phyloP scores from a whole-genome alignment of 1,140 invertebrate species.

The Asobara japonica region DNA sequence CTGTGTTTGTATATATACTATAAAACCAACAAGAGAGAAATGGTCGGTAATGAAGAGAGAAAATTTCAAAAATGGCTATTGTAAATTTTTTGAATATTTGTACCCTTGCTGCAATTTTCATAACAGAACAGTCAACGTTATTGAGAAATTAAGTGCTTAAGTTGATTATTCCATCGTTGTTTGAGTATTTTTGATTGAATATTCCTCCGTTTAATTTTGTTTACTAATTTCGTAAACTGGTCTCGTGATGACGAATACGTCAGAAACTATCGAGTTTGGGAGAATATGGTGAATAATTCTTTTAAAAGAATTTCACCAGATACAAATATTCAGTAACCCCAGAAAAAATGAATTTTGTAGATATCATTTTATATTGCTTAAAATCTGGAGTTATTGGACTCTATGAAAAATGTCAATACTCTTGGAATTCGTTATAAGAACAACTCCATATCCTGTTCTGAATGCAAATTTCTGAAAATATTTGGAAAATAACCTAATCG shows the following conservation, averaged over 20 bases:
- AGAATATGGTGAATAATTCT: neutral
- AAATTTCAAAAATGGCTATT: no score
- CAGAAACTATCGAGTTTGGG: no score
- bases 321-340: neutral
- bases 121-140: neutral
- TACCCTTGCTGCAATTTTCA: neutral
- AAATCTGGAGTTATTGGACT: neutral
- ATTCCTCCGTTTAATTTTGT: neutral
- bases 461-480: no score
- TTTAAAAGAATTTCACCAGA: neutral
- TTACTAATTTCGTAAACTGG: neutral
- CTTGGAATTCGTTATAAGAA: no score
- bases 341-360: neutral
- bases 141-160: neutral
- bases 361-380: neutral
- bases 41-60: neutral
- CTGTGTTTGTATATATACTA: conserved; percentile 49
- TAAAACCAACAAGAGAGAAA: conserved; percentile 29
- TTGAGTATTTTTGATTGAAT: neutral
- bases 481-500: no score
- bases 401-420: no score
- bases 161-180: neutral
- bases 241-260: neutral
- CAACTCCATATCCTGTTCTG: no score
- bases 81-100: neutral